phyloP scores from a whole-genome alignment of 2,797 vertebrate species.

The Ptychadena robeensis region DNA sequence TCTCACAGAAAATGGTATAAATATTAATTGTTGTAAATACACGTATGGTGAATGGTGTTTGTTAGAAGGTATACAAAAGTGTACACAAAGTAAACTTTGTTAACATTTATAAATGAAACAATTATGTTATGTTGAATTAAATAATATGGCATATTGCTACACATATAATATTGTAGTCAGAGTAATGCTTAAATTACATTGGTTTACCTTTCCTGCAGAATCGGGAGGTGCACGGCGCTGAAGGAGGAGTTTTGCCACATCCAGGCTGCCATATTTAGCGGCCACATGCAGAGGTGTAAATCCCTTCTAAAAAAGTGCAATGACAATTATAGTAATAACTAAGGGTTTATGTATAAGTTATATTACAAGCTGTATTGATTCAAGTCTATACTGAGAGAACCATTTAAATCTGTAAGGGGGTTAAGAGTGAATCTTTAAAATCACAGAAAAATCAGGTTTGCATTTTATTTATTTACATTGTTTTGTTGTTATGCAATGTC shows the following conservation, averaged over 20 bases:
- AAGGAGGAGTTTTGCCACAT: conserved; percentile 92
- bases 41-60: conserved; percentile 28
- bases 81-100: background rate
- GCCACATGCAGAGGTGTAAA: conserved; percentile 96
- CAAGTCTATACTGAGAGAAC: no score
- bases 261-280: conserved; percentile 93
- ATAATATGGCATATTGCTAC: background rate
- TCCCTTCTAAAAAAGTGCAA: conserved; percentile 84
- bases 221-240: conserved; percentile 88
- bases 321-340: no score
- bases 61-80: conserved; percentile 10
- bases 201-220: conserved; percentile 88
- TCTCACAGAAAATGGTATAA: conserved; percentile 16
- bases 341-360: no score
- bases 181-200: background rate
- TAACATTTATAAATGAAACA: background rate
- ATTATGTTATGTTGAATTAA: background rate
- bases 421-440: no score
- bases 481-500: no score
- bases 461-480: no score
- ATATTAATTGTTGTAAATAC: conserved; percentile 56
- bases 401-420: no score
- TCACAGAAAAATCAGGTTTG: no score
- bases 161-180: background rate
- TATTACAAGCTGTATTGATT: no score